phyloP scores from a whole-genome alignment of 2,113 vertebrate genomes.

The Leucosticte australis region DNA sequence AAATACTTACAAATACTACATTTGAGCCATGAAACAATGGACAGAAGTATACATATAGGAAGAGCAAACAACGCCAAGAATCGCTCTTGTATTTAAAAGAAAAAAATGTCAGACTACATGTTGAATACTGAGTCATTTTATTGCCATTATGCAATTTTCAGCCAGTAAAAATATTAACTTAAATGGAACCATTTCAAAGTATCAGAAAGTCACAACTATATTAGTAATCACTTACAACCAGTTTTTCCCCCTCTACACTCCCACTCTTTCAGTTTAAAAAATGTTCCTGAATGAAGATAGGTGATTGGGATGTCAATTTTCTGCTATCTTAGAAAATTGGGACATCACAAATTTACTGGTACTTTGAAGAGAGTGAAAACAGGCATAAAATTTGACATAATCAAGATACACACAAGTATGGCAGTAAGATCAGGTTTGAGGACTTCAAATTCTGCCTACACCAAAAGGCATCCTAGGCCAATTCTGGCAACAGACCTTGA shows the following conservation, averaged over 20 bases:
- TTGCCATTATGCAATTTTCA: not conserved
- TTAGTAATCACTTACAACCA: not conserved
- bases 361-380: not conserved
- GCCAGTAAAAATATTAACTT: not conserved
- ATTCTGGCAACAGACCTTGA: constrained; percentile 42
- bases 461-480: constrained; percentile 7
- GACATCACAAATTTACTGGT: not conserved
- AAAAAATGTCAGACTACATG: not conserved
- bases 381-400: not conserved
- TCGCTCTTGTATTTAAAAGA: not conserved
- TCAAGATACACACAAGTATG: not conserved
- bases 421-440: not conserved
- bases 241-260: not conserved
- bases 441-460: constrained; percentile 12
- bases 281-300: not conserved
- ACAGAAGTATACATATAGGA: not conserved
- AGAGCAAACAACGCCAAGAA: not conserved
- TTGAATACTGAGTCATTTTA: not conserved
- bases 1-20: not conserved
- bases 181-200: not conserved
- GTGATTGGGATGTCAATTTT: too few species aligned
- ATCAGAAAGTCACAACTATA: not conserved
- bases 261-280: not conserved
- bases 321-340: not conserved
- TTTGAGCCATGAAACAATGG: not conserved